Evolutionary conservation across 2,888 invertebrate species (phyloP).

Genomic region (Parthenolecanium corni): DNA sequence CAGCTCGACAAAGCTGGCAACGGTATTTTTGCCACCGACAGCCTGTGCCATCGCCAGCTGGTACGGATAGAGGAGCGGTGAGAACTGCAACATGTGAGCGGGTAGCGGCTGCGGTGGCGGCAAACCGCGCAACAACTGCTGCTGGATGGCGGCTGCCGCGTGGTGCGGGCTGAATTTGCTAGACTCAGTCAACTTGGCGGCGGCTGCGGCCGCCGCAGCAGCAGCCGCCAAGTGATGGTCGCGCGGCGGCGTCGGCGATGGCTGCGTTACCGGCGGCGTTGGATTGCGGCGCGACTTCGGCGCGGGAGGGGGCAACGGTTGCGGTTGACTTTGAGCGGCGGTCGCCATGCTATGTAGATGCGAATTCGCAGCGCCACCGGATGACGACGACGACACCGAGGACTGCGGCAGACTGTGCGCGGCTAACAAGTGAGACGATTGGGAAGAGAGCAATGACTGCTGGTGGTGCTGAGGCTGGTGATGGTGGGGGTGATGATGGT

Average conservation of each 20-base stretch:
- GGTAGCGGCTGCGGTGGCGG: slow-evolving; percentile 53
- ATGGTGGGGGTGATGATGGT: not conserved
- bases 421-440: too few relatives aligned
- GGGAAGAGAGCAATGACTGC: not conserved
- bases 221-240: not conserved
- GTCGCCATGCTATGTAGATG: not conserved
- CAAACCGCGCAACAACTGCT: slow-evolving; percentile 35
- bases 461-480: not conserved
- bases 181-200: slow-evolving; percentile 34
- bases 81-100: slow-evolving; percentile 83
- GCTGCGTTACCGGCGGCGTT: slow-evolving; percentile 32
- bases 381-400: too few relatives aligned
- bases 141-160: slow-evolving; percentile 47
- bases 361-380: too few relatives aligned
- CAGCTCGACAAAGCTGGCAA: slow-evolving; percentile 56
- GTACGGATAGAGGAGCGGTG: slow-evolving; percentile 76
- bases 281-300: slow-evolving; percentile 32
- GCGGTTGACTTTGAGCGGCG: not conserved
- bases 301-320: not conserved
- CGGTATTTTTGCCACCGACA: slow-evolving; percentile 40
- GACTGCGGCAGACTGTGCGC: not conserved
- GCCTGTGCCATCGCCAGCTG: slow-evolving; percentile 53
- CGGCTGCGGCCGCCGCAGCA: slow-evolving; percentile 7
- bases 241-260: slow-evolving; percentile 11
- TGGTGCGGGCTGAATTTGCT: slow-evolving; percentile 35